A percentile compares a stretch with the other conserved stretches of the same genome.
These are phyloP conservation scores for Fopius arisanus DNA, from an alignment of 1,140 invertebrate genomes.

Conservation along the genomic window DNA sequence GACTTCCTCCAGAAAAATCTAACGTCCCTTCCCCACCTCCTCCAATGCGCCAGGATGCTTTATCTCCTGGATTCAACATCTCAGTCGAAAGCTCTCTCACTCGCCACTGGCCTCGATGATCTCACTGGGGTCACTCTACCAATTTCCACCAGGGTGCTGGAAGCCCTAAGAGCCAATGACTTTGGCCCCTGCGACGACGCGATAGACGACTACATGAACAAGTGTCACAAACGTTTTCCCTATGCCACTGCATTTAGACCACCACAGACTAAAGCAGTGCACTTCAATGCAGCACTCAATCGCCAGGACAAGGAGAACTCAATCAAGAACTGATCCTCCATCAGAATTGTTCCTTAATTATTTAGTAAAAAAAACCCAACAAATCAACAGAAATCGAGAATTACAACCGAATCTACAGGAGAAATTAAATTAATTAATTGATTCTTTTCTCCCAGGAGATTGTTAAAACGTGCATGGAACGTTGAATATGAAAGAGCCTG, in stretches of 20 bases:
- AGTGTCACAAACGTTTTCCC: constrained; percentile 78
- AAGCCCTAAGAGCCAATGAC: constrained; percentile 78
- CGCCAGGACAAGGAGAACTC: constrained; percentile 61
- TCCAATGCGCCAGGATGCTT: constrained; percentile 78
- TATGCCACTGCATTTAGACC: constrained; percentile 76
- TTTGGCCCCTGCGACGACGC: constrained; percentile 78
- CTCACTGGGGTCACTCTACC: constrained; percentile 69
- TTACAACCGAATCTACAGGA: constrained; percentile 34
- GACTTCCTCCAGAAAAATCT: constrained; percentile 73
- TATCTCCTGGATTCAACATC: constrained; percentile 71
- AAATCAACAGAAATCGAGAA: constrained; percentile 36
- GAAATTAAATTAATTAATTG: neutral
- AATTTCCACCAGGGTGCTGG: constrained; percentile 81
- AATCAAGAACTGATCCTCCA: constrained; percentile 62
- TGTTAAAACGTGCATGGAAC: no score
- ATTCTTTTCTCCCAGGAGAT: no score
- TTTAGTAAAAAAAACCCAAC: constrained; percentile 32
- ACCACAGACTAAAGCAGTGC: constrained; percentile 44
- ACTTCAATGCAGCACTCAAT: constrained; percentile 39
- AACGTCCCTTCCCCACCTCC: constrained; percentile 72
- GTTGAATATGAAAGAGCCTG: no score
- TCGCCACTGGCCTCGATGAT: constrained; percentile 70
- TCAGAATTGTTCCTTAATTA: constrained; percentile 35
- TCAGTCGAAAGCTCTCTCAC: constrained; percentile 69
- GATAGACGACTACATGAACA: constrained; percentile 73